Percentiles rank a stretch among this genome's conserved stretches.
Conservation (phyloP, 2,113 vertebrate species). For the Ploceus nigricollis region DNA sequence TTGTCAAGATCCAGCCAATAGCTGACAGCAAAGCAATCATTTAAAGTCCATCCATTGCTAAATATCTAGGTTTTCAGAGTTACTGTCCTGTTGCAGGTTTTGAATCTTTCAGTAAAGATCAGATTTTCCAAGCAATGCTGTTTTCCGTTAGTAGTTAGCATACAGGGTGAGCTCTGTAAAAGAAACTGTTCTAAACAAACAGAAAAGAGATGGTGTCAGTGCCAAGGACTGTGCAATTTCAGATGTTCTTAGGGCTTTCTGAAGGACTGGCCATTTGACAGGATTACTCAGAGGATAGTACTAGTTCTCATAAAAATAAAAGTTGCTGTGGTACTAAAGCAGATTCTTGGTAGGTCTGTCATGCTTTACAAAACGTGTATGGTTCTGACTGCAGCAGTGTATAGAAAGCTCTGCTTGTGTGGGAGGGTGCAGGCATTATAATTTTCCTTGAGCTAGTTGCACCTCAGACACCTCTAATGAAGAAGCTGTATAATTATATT, state of each 20-base stretch:
- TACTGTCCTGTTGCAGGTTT: background rate
- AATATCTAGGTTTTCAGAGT: background rate
- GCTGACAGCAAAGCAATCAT: background rate
- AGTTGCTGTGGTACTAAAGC: background rate
- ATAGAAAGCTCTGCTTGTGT: background rate
- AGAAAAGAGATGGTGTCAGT: background rate
- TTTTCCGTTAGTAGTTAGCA: background rate
- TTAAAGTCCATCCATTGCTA: background rate
- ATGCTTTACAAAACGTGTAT: fast-evolving
- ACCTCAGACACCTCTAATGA: background rate
- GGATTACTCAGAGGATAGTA: background rate
- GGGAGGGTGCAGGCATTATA: fast-evolving
- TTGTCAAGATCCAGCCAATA: background rate
- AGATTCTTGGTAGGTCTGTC: background rate
- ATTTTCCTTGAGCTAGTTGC: background rate
- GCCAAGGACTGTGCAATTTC: background rate
- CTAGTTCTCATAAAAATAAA: background rate
- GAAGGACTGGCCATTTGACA: background rate
- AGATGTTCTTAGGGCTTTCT: background rate
- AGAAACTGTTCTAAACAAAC: background rate
- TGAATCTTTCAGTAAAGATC: background rate
- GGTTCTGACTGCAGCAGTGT: fast-evolving
- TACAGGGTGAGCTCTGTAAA: background rate
- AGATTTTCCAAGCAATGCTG: background rate
- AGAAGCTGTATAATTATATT: background rate